Conservation (phyloP, 2,888 invertebrate genomes). For the Drosophila nr. medialis region DNA sequence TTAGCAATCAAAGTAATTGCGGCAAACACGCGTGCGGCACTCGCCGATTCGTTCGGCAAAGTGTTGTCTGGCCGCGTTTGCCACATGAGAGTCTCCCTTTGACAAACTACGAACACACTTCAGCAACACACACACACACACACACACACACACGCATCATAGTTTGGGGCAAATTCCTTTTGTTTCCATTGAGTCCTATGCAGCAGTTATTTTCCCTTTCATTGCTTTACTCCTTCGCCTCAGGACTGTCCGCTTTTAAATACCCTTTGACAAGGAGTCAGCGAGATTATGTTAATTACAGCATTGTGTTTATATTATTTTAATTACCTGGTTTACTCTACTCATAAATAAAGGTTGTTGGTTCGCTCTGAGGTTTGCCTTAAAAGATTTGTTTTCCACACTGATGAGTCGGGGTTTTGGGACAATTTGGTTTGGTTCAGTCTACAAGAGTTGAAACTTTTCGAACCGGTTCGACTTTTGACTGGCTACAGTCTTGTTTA, state of each 20-base stretch:
- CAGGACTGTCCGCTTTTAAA: not conserved
- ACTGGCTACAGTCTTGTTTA: not conserved
- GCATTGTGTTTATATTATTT: not conserved
- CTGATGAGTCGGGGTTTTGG: not conserved
- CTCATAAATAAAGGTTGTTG: not conserved
- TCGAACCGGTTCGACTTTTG: not conserved
- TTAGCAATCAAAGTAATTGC: conserved; percentile 65
- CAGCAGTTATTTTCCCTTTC: not conserved
- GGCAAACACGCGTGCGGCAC: conserved; percentile 8
- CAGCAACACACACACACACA: not conserved
- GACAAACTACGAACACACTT: conserved; percentile 34
- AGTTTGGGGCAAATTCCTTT: conserved; percentile 7
- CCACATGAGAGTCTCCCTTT: conserved; percentile 12
- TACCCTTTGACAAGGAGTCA: not conserved
- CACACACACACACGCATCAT: not conserved
- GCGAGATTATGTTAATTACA: not conserved
- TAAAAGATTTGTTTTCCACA: not conserved
- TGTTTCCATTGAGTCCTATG: not conserved
- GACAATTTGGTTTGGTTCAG: not conserved
- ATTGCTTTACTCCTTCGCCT: not conserved
- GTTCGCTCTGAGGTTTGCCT: not conserved
- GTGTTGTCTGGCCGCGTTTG: conserved; percentile 31
- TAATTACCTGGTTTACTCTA: not conserved
- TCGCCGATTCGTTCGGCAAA: conserved; percentile 47
- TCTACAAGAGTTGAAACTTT: not conserved